These are phyloP conservation scores for Ichneumon xanthorius DNA, from an alignment of 2,888 invertebrate genomes.

Conservation along the genomic window DNA sequence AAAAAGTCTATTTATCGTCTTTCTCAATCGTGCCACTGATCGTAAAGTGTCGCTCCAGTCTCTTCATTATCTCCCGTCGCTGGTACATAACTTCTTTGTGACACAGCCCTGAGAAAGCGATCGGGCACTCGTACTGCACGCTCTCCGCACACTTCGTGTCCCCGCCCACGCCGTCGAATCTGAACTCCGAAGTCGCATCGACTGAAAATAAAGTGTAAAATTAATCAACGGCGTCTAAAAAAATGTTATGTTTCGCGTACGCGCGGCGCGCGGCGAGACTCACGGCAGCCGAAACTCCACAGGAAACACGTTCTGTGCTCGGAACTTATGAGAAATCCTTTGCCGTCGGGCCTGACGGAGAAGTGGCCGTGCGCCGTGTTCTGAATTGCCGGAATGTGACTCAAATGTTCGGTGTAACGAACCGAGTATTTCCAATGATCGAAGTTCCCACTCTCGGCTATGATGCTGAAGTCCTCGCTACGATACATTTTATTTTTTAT, in stretches of 20 bases:
- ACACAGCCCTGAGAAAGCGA: slow-evolving; percentile 86
- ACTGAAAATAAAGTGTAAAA: slow-evolving; percentile 85
- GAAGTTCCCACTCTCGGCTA: slow-evolving; percentile 88
- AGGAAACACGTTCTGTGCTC: slow-evolving; percentile 89
- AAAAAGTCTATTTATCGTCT: slow-evolving; percentile 50
- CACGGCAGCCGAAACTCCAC: slow-evolving; percentile 87
- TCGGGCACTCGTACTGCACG: slow-evolving; percentile 88
- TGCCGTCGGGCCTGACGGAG: slow-evolving; percentile 86
- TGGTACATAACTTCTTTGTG: slow-evolving; percentile 86
- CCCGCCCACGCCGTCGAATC: slow-evolving; percentile 85
- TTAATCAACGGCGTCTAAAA: too few species aligned
- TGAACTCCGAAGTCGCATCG: slow-evolving; percentile 87
- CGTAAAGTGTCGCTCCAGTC: slow-evolving; percentile 77
- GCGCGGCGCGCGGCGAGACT: slow-evolving; percentile 79
- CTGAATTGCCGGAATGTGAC: slow-evolving; percentile 88
- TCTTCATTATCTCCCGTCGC: slow-evolving; percentile 82
- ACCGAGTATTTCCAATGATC: slow-evolving; percentile 90
- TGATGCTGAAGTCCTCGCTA: slow-evolving; percentile 88
- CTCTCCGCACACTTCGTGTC: slow-evolving; percentile 87
- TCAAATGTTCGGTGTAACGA: slow-evolving; percentile 88
- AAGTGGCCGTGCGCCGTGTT: slow-evolving; percentile 87
- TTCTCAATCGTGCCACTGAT: slow-evolving; percentile 45
- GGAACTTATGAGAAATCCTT: slow-evolving; percentile 87
- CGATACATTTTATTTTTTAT: slow-evolving; percentile 67
- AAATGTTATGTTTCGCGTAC: neutral